These are phyloP conservation scores for Aphrophora alni DNA, from an alignment of 2,888 invertebrate species.

Conservation along the genomic window DNA sequence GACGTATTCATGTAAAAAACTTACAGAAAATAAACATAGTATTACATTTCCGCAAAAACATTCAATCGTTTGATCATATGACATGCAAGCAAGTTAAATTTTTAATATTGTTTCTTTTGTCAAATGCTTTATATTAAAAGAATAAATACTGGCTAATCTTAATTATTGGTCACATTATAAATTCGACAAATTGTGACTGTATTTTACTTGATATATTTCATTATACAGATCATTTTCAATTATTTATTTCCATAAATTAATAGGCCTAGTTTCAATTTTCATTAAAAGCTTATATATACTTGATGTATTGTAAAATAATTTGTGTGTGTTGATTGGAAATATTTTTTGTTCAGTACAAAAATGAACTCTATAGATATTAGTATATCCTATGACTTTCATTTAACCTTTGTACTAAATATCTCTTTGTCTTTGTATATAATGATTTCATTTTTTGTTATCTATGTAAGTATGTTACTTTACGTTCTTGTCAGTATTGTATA, in stretches of 20 bases:
- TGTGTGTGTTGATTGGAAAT: not conserved
- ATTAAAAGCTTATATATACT: not conserved
- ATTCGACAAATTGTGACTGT: not conserved
- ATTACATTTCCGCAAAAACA: too few species aligned
- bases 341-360: constrained; percentile 2
- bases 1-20: too few species aligned
- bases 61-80: too few species aligned
- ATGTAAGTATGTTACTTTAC: constrained; percentile 24
- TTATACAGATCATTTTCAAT: not conserved
- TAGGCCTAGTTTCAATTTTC: not conserved
- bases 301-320: not conserved
- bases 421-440: not conserved
- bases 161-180: too few species aligned
- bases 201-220: not conserved
- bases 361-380: not conserved
- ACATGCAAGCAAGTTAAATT: too few species aligned
- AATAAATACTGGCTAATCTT: too few species aligned
- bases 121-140: too few species aligned
- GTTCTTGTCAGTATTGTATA: constrained; percentile 36
- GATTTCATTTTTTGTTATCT: not conserved
- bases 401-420: not conserved
- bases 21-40: too few species aligned
- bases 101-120: too few species aligned
- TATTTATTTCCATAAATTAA: not conserved
- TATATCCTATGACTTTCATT: not conserved